Base-by-base conservation (phyloP, 1,140 invertebrate genomes). In the Drosophila seguyi region DNA sequence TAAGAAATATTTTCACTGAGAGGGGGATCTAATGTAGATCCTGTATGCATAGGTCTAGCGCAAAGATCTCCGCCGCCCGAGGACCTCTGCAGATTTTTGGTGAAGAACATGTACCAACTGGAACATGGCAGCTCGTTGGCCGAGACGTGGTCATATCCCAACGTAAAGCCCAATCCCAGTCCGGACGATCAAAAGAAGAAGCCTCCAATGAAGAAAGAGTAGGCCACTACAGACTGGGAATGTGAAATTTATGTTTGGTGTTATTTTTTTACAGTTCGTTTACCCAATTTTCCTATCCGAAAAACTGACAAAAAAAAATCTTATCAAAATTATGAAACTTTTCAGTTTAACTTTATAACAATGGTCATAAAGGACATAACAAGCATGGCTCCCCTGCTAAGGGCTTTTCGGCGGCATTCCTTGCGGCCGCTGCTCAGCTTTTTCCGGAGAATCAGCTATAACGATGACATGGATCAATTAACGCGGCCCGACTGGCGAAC, bases 51-150 rank as follows among this genome's bases (percentile, higher is more conserved):
- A 97, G 97, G 94, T 31, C 93, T 96, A n/a, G 96, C 97, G 25
- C 95, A 95, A 1, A 94, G 96, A 6, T 94, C 94, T 88, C 97
- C 97, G 2, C 94, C 96, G 93, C 97, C 97, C 2, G 81, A 94
- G 20, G 93, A 97, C 86, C 95, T 95, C 75, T 94, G 94, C 73
- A 94, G 94, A 55, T 98, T 96, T 80, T 95, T 98, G 53, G 95
- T 95, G 83, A 94, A 95, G 4, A 96, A 97, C 90, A 94, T 96
- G 79, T 98, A 98, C 88, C 94, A 96, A 83, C 94, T 95, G 38
- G 92, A 92, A 27, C 97, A 97, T 92, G 86, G 93, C 50, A 91
- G 95, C n/a, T 95, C 96, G 1, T 72, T 97, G 67, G 95, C 58
- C 0, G 14, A 59, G 0, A 61, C 69, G 0, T 90, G 86, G 85